Percentiles rank a stretch among this genome's conserved stretches.
phyloP scores from a whole-genome alignment of 1,140 invertebrate genomes.

The Diorhabda carinulata region DNA sequence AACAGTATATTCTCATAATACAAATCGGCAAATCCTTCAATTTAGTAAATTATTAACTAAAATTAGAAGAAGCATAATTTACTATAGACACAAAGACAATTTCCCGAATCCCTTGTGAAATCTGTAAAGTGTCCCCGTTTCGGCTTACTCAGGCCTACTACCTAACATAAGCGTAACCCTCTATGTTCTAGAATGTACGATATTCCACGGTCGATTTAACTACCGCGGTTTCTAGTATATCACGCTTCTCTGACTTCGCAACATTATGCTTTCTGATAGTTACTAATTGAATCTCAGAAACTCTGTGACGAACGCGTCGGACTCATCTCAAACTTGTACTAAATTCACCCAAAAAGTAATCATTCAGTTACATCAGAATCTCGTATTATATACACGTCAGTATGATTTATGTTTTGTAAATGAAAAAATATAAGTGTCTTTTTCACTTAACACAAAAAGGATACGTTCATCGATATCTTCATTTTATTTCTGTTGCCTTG shows the following conservation, averaged over 20 bases:
- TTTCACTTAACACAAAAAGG: too few relatives aligned
- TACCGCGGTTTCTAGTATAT: background rate
- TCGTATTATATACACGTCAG: too few relatives aligned
- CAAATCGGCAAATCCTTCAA: too few relatives aligned
- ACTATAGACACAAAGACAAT: background rate
- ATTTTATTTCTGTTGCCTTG: background rate
- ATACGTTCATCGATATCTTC: too few relatives aligned
- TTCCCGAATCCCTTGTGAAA: background rate
- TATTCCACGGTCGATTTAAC: background rate
- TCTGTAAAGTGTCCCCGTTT: slow-evolving; percentile 1
- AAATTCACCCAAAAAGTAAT: too few relatives aligned
- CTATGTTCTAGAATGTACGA: background rate
- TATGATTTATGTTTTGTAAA: too few relatives aligned
- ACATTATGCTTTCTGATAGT: slow-evolving; percentile 2
- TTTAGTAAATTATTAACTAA: too few relatives aligned
- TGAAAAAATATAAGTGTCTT: too few relatives aligned
- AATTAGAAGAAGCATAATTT: background rate
- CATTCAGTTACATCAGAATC: too few relatives aligned
- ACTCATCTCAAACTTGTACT: background rate
- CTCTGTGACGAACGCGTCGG: background rate
- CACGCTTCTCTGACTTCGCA: background rate
- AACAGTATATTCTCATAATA: too few relatives aligned
- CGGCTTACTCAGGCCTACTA: background rate
- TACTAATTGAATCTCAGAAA: background rate
- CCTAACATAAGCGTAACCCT: background rate